phyloP scores from a whole-genome alignment of 2,888 invertebrate species.

The Hymenopus coronatus region DNA sequence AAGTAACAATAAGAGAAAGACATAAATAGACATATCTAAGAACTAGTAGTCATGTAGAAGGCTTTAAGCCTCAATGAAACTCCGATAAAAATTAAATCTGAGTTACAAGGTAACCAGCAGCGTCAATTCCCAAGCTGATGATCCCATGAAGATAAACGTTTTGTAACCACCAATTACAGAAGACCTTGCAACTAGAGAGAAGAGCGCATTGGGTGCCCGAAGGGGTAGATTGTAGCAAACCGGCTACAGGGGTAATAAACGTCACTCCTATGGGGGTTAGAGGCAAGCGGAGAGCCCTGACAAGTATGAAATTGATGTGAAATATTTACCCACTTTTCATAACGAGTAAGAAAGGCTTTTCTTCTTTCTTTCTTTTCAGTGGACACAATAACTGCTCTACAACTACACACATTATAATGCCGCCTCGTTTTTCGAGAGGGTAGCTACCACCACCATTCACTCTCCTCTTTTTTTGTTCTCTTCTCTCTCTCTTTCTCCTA shows the following conservation, averaged over 20 bases:
- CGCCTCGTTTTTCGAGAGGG: neutral
- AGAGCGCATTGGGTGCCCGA: neutral
- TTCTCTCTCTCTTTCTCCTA: neutral
- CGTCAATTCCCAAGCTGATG: neutral
- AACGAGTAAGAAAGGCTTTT: neutral
- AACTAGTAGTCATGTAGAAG: neutral
- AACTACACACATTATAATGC: neutral
- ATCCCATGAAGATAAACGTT: neutral
- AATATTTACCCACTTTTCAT: constrained; percentile 16
- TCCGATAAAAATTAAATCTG: neutral
- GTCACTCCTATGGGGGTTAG: neutral
- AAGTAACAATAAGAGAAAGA: neutral
- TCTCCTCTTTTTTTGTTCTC: neutral
- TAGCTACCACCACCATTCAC: neutral
- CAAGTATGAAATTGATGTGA: constrained; percentile 21
- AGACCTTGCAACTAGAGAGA: neutral
- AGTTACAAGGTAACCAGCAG: neutral
- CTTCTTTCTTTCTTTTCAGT: neutral
- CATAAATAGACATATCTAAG: neutral
- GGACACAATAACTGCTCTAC: neutral
- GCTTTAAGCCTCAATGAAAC: neutral
- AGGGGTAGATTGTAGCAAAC: neutral
- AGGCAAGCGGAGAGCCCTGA: constrained; percentile 1
- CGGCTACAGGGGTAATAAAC: neutral
- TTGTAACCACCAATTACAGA: neutral